phyloP scores from a whole-genome alignment of 2,113 vertebrate species.

The Microcebus jonahi region DNA sequence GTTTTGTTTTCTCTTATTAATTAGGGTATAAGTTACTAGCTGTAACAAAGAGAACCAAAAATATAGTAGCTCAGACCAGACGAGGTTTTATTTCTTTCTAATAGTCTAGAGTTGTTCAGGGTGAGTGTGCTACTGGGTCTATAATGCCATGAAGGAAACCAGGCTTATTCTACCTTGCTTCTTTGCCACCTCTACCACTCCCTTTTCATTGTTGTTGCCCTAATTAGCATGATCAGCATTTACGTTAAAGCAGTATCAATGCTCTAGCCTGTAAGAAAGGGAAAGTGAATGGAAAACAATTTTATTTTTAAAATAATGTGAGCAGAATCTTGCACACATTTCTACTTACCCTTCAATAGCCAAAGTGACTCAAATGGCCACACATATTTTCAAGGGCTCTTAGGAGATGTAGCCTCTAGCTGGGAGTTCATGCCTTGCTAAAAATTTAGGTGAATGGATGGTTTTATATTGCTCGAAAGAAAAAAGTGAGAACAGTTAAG shows the following conservation, averaged over 20 bases:
- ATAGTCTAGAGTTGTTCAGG: not conserved
- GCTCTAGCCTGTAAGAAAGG: not conserved
- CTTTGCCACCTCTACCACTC: not conserved
- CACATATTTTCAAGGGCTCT: not conserved
- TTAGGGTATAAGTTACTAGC: not conserved
- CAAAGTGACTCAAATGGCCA: not conserved
- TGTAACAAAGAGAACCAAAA: not conserved
- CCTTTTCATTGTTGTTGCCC: not conserved
- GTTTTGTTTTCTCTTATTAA: not conserved
- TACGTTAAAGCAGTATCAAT: not conserved
- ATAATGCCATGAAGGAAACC: not conserved
- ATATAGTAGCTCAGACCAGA: not conserved
- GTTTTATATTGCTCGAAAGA: not conserved
- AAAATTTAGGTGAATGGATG: not conserved
- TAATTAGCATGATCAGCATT: not conserved
- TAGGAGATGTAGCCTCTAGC: not conserved
- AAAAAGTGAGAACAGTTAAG: not conserved
- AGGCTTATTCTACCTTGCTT: not conserved
- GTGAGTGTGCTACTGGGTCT: not conserved
- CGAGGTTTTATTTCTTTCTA: not conserved
- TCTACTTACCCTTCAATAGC: not conserved
- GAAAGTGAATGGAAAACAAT: not conserved
- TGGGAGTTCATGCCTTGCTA: not conserved
- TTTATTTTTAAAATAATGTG: slow-evolving; percentile 11
- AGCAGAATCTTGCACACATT: not conserved